These are phyloP conservation scores for Limonius californicus DNA, from an alignment of 1,140 invertebrate genomes.

Conservation along the genomic window DNA sequence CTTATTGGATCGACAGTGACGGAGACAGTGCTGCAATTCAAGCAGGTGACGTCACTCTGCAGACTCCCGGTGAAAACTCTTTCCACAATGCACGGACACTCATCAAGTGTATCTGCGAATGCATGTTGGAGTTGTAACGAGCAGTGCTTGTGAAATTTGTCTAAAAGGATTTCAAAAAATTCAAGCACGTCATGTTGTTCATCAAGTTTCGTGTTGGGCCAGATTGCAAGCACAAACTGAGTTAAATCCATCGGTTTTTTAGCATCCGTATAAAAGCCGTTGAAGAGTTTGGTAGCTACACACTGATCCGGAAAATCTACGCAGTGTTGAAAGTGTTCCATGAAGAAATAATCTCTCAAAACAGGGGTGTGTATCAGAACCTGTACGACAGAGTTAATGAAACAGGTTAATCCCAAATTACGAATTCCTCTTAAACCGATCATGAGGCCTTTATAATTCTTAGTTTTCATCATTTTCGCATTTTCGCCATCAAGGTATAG, in stretches of 20 bases:
- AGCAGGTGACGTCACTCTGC: conserved; percentile 96
- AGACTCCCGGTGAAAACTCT: conserved; percentile 95
- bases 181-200: conserved; percentile 99
- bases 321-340: conserved; percentile 85
- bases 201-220: conserved; percentile 92
- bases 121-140: conserved; percentile 30
- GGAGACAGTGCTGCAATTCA: conserved; percentile 87
- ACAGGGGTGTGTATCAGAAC: conserved; percentile 91
- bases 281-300: conserved; percentile 48
- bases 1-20: conserved; percentile 97
- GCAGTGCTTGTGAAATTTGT: conserved; percentile 85
- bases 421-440: conserved; percentile 86
- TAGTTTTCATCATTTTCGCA: background rate
- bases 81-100: conserved; percentile 96
- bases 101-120: conserved; percentile 46
- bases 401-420: conserved; percentile 96
- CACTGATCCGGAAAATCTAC: conserved; percentile 64
- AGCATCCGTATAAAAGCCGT: conserved; percentile 91
- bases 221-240: conserved; percentile 87
- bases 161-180: conserved; percentile 95
- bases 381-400: conserved; percentile 98
- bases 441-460: background rate
- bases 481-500: background rate
- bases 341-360: conserved; percentile 91
- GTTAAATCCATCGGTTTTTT: conserved; percentile 84